Conservation (phyloP, 2,113 vertebrate species). For the Pseudorasbora parva region DNA sequence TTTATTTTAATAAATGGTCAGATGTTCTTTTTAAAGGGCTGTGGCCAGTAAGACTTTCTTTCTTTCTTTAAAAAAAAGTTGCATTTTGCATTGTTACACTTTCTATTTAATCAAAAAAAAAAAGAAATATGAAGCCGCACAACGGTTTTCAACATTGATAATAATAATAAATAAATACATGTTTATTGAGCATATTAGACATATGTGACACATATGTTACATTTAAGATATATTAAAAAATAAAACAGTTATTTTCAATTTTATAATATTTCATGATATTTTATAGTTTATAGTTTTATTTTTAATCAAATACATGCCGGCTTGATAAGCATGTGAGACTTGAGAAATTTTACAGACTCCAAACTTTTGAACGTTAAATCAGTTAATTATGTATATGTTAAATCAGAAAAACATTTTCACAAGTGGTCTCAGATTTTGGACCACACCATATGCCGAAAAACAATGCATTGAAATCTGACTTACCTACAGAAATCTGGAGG, state of each 20-base stretch:
- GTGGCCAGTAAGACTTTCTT: too few relatives aligned
- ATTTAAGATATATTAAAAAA: neutral
- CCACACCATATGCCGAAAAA: neutral
- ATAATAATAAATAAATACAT: too few relatives aligned
- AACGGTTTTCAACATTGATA: neutral
- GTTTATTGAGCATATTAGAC: too few relatives aligned
- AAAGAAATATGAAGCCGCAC: neutral
- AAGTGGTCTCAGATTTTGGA: neutral
- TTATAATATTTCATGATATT: neutral
- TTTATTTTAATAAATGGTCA: too few relatives aligned
- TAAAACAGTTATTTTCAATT: neutral
- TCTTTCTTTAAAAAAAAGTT: too few relatives aligned
- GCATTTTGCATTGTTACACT: too few relatives aligned
- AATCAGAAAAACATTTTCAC: neutral
- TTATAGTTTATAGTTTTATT: too few relatives aligned
- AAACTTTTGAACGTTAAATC: neutral
- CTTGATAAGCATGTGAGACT: neutral
- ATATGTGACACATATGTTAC: too few relatives aligned
- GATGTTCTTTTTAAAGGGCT: too few relatives aligned
- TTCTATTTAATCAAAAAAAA: too few relatives aligned
- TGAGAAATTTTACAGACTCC: neutral
- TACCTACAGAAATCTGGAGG: conserved; percentile 99
- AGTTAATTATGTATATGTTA: too few relatives aligned
- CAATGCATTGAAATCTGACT: conserved; percentile 53
- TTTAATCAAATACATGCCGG: neutral